Percentiles rank a stretch among this genome's conserved stretches.
Conservation (phyloP, 2,797 vertebrate genomes). For the Rhinatrema bivittatum region DNA sequence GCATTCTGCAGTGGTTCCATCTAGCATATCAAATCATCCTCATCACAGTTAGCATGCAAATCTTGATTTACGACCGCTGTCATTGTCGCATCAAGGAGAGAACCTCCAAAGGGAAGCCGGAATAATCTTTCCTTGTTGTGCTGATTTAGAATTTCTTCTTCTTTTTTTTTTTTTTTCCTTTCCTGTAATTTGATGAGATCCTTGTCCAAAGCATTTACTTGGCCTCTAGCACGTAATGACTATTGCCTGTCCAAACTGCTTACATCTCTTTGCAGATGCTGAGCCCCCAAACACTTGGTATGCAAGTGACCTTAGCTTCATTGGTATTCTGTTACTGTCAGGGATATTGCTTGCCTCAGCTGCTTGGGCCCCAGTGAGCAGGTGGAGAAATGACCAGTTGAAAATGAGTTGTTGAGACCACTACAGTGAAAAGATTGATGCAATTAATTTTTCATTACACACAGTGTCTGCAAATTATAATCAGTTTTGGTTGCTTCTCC, state of each 20-base stretch:
- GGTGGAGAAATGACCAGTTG: slow-evolving; percentile 65
- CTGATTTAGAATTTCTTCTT: slow-evolving; percentile 20
- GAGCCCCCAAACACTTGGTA: slow-evolving; percentile 10
- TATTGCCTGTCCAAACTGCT: slow-evolving; percentile 28
- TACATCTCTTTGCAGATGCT: slow-evolving; percentile 26
- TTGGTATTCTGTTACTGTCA: slow-evolving; percentile 56
- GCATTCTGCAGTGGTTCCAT: background rate
- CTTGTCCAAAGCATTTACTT: slow-evolving; percentile 17
- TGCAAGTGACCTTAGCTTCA: slow-evolving; percentile 53
- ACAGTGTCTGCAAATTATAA: slow-evolving; percentile 58
- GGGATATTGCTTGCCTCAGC: slow-evolving; percentile 49
- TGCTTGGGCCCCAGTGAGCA: slow-evolving; percentile 53
- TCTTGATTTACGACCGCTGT: slow-evolving; percentile 41
- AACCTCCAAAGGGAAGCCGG: slow-evolving; percentile 16
- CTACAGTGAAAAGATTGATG: slow-evolving; percentile 68
- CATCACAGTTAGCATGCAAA: slow-evolving; percentile 21
- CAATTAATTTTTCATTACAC: slow-evolving; percentile 77
- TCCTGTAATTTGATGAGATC: slow-evolving; percentile 13
- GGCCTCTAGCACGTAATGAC: slow-evolving; percentile 18
- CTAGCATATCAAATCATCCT: slow-evolving; percentile 26
- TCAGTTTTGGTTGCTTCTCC: slow-evolving; percentile 58
- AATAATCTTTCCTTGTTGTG: slow-evolving; percentile 25
- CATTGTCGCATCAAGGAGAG: slow-evolving; percentile 18
- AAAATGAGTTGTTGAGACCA: slow-evolving; percentile 72
- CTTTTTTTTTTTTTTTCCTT: slow-evolving; percentile 1